Conservation (phyloP, 2,888 invertebrate species). For the Cremastinae sp. region DNA sequence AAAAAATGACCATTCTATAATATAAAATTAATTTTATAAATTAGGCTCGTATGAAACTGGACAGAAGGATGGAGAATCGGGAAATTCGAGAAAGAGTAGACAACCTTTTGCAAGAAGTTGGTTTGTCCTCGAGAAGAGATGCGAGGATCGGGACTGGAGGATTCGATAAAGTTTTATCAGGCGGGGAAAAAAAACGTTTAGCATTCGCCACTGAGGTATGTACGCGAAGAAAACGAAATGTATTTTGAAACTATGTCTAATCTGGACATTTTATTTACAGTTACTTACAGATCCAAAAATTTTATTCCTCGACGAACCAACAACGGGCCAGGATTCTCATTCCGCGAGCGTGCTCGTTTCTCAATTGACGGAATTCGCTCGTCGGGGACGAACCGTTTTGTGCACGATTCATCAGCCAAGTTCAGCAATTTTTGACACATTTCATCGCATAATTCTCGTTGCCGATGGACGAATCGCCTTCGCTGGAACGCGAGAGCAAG, state of each 20-base stretch:
- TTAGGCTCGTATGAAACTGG: slow-evolving; percentile 91
- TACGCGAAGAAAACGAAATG: too few species aligned
- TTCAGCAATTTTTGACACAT: slow-evolving; percentile 91
- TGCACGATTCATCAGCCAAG: slow-evolving; percentile 98
- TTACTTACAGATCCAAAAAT: slow-evolving; percentile 94
- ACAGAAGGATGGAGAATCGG: slow-evolving; percentile 83
- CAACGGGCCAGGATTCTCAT: slow-evolving; percentile 95
- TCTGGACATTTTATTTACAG: slow-evolving; percentile 79
- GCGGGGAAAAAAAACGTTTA: slow-evolving; percentile 95
- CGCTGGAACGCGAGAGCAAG: slow-evolving; percentile 86
- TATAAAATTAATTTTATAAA: not conserved
- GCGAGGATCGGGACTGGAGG: slow-evolving; percentile 90
- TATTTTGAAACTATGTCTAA: too few species aligned
- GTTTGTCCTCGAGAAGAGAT: slow-evolving; percentile 86
- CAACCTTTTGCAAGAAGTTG: slow-evolving; percentile 87
- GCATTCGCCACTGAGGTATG: slow-evolving; percentile 95
- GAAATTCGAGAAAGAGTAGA: slow-evolving; percentile 86
- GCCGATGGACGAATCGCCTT: slow-evolving; percentile 94
- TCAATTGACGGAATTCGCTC: slow-evolving; percentile 86
- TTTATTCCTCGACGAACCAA: slow-evolving; percentile 97
- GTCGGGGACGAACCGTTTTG: slow-evolving; percentile 91
- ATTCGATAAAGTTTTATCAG: slow-evolving; percentile 91
- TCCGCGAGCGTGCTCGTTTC: slow-evolving; percentile 93
- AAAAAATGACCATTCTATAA: too few species aligned
- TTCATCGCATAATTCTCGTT: slow-evolving; percentile 89